Evolutionary conservation across 2,797 vertebrate genomes (phyloP), one percentile per base, ranked within the genome.

Genomic region (Mus caroli): DNA sequence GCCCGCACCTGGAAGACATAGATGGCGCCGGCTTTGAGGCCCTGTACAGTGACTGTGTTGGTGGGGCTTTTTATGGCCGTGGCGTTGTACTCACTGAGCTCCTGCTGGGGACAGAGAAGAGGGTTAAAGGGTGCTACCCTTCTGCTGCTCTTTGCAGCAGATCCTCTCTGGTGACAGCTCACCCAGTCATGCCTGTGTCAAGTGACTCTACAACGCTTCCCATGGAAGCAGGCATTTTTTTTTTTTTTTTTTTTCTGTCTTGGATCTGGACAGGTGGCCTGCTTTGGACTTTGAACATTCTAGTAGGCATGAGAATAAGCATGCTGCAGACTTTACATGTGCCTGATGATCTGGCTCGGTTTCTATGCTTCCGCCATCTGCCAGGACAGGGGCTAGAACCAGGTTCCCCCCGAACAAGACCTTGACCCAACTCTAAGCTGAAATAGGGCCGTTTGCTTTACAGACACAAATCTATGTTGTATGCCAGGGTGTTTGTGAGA

Each of bases 1-100:
- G 99, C 99, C 75, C 99, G 99, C 96, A 99, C 99, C 98, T 99
- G 99, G 98, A 99, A 99, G 97, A 99, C 99, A 90, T 99, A 99
- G 98, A 99, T 99, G 94, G 99, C 99, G 92, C 99, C 99, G 1
- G 99, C 98, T 96, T 99, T 99, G 96, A 99, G 98, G 88, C 99
- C 99, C 31, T 98, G 98, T 96, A 99, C 98, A 0, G 99, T 98
- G 26, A 99, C 99, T 0, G 99, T 99, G 98, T 99, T 99, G 87
- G 99, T 99, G 97, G 99, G 99, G 98, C 99, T 99, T 97, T 99
- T 99, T 26, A 99, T 98, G 6, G 99, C 98, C n/a, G 99, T 99
- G 0, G 99, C 99, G 97, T 99, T 99, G 97, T 98, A 97, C 96
- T 99, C 99, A 0, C 99, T 99, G 97, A 99, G 98, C 95, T 99